These are phyloP conservation scores for Drosophila seguyi DNA, from an alignment of 1,140 invertebrate genomes.

Conservation along the genomic window DNA sequence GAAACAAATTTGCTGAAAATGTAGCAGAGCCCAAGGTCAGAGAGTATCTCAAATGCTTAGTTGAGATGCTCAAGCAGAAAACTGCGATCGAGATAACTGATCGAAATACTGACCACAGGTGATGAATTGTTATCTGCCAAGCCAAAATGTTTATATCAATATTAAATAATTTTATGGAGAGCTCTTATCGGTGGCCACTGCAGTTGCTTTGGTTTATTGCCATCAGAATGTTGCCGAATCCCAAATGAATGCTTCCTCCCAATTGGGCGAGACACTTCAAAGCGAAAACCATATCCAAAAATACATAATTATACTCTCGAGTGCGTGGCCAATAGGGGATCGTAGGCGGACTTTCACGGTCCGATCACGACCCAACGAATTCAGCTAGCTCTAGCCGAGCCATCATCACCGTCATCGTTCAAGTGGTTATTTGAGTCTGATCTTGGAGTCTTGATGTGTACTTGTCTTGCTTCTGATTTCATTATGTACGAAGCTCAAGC, in stretches of 20 bases:
- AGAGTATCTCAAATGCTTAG: constrained; percentile 40
- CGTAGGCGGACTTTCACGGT: constrained; percentile 50
- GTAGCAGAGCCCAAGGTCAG: constrained; percentile 59
- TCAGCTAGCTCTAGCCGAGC: constrained; percentile 5
- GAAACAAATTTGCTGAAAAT: constrained; percentile 42
- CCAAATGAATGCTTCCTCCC: neutral
- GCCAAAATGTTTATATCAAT: neutral
- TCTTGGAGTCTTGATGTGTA: constrained; percentile 58
- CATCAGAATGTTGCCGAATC: neutral
- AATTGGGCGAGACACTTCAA: constrained; percentile 45
- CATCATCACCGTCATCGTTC: constrained; percentile 37
- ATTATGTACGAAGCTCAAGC: constrained; percentile 5
- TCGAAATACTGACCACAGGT: neutral
- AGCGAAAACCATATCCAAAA: constrained; percentile 64
- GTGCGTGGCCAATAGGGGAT: constrained; percentile 41
- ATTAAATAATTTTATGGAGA: neutral
- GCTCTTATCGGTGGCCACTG: constrained; percentile 1
- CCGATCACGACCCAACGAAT: constrained; percentile 18
- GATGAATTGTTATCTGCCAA: neutral
- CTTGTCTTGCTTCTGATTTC: constrained; percentile 45
- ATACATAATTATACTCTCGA: constrained; percentile 58
- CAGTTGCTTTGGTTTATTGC: neutral
- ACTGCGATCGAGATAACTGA: constrained; percentile 13
- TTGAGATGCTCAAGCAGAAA: constrained; percentile 34
- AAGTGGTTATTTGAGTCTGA: constrained; percentile 70